Conservation (phyloP, 2,797 vertebrate genomes). For the Sebastes matsubarae region DNA sequence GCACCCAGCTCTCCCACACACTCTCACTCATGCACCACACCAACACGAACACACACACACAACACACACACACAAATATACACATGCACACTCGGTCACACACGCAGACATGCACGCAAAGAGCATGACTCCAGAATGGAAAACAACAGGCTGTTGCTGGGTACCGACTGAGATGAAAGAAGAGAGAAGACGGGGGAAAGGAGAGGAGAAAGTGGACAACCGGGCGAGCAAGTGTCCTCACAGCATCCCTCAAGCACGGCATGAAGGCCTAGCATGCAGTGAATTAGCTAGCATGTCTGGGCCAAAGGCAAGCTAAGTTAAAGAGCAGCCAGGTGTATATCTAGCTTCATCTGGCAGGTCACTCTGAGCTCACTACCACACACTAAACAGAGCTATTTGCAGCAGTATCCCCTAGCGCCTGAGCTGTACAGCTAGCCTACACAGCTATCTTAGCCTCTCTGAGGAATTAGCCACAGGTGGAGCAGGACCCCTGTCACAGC, state of each 20-base stretch:
- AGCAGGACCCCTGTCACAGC: conserved; percentile 78
- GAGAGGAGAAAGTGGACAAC: conserved; percentile 1
- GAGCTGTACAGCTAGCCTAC: conserved; percentile 21
- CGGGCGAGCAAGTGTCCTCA: conserved; percentile 1
- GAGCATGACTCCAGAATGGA: conserved; percentile 57
- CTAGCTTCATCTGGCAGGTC: neutral
- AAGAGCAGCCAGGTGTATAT: neutral
- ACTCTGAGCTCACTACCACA: neutral
- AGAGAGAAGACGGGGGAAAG: conserved; percentile 2
- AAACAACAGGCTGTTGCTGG: conserved; percentile 75
- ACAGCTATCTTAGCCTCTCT: conserved; percentile 35
- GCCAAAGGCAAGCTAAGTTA: neutral
- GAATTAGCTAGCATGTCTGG: neutral
- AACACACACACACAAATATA: conserved; percentile 5
- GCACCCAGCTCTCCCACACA: conserved; percentile 71
- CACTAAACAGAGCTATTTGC: neutral
- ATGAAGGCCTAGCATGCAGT: neutral
- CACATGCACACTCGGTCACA: conserved; percentile 11
- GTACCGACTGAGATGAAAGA: conserved; percentile 57
- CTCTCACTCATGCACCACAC: conserved; percentile 7
- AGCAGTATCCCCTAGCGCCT: neutral
- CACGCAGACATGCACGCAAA: conserved; percentile 12
- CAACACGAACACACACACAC: conserved; percentile 1
- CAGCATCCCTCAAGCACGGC: neutral
- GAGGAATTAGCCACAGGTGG: conserved; percentile 79